Conservation (phyloP, 2,797 vertebrate genomes). For the Crocodylus rhombifer region DNA sequence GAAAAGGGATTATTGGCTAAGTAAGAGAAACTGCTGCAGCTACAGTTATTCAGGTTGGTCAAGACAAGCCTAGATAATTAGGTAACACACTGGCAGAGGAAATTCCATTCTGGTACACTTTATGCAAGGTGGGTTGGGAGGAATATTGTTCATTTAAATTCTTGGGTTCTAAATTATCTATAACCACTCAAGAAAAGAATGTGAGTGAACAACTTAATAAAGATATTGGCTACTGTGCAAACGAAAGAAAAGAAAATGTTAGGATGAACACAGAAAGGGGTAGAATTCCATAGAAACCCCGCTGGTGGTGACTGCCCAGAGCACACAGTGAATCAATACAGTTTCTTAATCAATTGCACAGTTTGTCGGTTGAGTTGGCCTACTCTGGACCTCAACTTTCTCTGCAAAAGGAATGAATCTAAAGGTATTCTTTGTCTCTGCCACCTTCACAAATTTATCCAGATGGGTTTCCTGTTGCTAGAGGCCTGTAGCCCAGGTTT, state of each 20-base stretch:
- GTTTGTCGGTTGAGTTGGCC: neutral
- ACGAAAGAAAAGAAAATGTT: conserved; percentile 34
- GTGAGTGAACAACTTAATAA: conserved; percentile 51
- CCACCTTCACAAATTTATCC: neutral
- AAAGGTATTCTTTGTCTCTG: neutral
- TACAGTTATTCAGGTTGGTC: conserved; percentile 20
- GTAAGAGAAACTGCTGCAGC: neutral
- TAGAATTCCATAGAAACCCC: conserved; percentile 36
- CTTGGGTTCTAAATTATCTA: conserved; percentile 66
- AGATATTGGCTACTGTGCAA: conserved; percentile 62
- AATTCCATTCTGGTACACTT: conserved; percentile 59
- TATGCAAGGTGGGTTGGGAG: conserved; percentile 67
- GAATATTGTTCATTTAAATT: conserved; percentile 71
- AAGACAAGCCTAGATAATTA: conserved; percentile 59
- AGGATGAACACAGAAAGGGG: conserved; percentile 22
- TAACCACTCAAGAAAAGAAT: conserved; percentile 73
- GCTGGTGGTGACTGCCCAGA: conserved; percentile 40
- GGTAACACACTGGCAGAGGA: conserved; percentile 67
- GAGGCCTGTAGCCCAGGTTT: neutral
- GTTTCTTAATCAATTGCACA: neutral
- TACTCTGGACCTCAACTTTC: neutral
- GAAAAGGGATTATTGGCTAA: neutral
- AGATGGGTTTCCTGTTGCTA: conserved; percentile 33
- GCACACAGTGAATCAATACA: conserved; percentile 9
- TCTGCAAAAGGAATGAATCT: neutral